Conservation (phyloP, 2,113 vertebrate genomes). For the Colinus virginianus region DNA sequence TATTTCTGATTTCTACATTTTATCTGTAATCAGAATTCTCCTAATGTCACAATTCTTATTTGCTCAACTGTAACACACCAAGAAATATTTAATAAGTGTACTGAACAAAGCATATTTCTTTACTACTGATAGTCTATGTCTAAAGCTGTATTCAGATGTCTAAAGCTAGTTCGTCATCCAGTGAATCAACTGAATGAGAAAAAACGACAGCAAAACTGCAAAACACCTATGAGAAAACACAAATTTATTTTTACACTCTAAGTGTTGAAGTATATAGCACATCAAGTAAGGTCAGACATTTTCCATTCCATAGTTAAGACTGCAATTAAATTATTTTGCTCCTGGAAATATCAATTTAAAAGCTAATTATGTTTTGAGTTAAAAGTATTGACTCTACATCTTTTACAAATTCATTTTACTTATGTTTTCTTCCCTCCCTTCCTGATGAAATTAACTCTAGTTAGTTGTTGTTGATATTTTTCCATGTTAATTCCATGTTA, state of each 20-base stretch:
- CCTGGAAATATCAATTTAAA: neutral
- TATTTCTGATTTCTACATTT: neutral
- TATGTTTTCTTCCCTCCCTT: neutral
- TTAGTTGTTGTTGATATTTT: neutral
- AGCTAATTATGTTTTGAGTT: neutral
- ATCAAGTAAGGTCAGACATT: neutral
- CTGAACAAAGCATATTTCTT: neutral
- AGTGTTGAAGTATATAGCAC: neutral
- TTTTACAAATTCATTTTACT: neutral
- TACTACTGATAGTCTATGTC: neutral
- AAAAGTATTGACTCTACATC: neutral
- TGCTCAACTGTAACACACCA: neutral
- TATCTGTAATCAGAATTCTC: neutral
- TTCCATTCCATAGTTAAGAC: neutral
- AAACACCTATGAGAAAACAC: neutral
- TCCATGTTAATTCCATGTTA: fast-evolving
- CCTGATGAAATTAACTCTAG: neutral
- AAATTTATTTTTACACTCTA: neutral
- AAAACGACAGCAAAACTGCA: neutral
- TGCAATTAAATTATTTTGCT: neutral
- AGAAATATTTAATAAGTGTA: neutral
- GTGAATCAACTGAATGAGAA: neutral
- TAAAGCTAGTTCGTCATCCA: neutral
- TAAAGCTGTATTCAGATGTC: neutral
- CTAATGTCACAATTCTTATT: neutral